phyloP scores from a whole-genome alignment of 2,113 vertebrate species.

The Smithornis capensis region DNA sequence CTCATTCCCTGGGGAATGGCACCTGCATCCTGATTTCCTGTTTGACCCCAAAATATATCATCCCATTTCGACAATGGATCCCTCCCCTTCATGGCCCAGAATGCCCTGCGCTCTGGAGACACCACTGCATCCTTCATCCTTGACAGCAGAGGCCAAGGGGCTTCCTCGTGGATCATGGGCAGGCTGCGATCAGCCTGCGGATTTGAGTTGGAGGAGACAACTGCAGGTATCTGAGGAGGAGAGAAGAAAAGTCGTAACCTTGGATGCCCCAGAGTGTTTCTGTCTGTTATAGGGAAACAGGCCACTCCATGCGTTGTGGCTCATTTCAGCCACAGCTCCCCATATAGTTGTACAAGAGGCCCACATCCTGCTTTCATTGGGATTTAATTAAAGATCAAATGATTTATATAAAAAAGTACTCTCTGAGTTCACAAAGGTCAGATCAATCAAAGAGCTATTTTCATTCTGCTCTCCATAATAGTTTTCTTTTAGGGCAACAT shows the following conservation, averaged over 20 bases:
- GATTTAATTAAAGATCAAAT: not conserved
- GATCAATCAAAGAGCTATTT: not conserved
- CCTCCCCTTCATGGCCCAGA: not conserved
- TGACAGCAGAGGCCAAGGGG: not conserved
- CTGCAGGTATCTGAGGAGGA: constrained; percentile 14
- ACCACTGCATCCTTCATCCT: not conserved
- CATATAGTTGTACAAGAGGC: not conserved
- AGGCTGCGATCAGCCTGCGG: not conserved
- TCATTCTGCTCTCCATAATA: not conserved
- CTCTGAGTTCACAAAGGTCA: not conserved
- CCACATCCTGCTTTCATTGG: not conserved
- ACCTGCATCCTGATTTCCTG: not conserved
- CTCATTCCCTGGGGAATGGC: not conserved
- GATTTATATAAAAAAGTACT: not conserved
- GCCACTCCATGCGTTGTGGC: not conserved
- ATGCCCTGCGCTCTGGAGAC: not conserved
- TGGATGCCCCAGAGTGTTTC: not conserved
- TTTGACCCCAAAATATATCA: not conserved
- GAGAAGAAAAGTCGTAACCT: not conserved
- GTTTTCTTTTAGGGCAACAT: not conserved
- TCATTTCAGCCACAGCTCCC: not conserved
- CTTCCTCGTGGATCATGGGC: not conserved
- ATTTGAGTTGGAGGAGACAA: not conserved
- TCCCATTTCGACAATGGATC: not conserved
- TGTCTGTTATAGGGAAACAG: not conserved